Evolutionary conservation across 1,140 invertebrate species (phyloP).

Genomic region (Drosophila subpulchrella): DNA sequence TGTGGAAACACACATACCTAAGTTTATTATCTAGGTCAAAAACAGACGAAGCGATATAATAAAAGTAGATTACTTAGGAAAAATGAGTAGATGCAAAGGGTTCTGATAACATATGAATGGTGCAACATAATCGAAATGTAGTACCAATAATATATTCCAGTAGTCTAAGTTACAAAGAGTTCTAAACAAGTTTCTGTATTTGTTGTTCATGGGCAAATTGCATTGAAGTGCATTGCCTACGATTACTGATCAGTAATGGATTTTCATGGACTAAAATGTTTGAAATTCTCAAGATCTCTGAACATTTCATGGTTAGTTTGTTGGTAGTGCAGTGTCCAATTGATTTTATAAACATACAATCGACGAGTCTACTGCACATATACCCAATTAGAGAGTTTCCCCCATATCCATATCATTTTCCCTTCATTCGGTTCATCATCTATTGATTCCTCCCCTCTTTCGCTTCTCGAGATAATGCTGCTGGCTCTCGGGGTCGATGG

Average conservation of each 20-base stretch:
- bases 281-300: not conserved
- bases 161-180: no score
- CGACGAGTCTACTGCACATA: not conserved
- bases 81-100: not conserved
- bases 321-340: not conserved
- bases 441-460: slow-evolving; percentile 10
- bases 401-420: not conserved
- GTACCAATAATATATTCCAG: no score
- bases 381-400: slow-evolving; percentile 11
- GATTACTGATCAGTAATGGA: no score
- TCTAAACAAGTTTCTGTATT: no score
- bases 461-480: not conserved
- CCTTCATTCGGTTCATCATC: slow-evolving; percentile 3
- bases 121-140: no score
- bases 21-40: not conserved
- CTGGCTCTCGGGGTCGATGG: slow-evolving; percentile 16
- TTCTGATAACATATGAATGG: no score
- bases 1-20: not conserved
- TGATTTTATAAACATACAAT: not conserved
- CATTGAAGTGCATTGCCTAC: no score
- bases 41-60: not conserved
- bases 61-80: not conserved
- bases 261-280: no score
- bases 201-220: no score
- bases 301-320: not conserved